Conservation (phyloP, 2,797 vertebrate species). For the Anisognathus igniventris region DNA sequence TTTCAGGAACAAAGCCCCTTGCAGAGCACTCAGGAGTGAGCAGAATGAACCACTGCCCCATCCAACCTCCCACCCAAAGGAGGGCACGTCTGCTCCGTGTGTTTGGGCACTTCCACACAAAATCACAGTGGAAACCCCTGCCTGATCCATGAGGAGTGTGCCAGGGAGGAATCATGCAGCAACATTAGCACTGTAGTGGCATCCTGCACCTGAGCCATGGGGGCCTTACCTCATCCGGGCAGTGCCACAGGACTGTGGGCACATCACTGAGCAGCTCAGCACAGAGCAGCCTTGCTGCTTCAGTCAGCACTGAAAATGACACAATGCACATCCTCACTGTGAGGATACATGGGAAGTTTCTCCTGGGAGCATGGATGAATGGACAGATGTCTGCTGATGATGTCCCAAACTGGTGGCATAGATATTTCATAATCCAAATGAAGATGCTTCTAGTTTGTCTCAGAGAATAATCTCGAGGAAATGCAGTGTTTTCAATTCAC, state of each 20-base stretch:
- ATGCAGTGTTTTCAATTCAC: background rate
- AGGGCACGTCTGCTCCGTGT: accelerated
- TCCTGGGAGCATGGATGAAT: background rate
- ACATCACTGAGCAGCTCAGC: background rate
- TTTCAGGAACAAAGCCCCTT: background rate
- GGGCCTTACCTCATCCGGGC: background rate
- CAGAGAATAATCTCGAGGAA: background rate
- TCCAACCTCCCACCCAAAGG: background rate
- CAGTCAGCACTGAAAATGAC: background rate
- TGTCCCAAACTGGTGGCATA: background rate
- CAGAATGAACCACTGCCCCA: background rate
- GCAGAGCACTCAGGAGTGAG: background rate
- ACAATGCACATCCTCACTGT: background rate
- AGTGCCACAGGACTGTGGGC: background rate
- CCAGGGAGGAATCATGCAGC: background rate
- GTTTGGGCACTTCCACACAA: background rate
- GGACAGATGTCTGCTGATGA: background rate
- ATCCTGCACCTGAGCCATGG: background rate
- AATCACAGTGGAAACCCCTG: background rate
- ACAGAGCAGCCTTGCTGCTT: background rate
- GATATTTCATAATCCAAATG: background rate
- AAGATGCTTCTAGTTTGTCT: background rate
- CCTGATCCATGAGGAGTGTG: background rate
- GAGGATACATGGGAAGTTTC: background rate
- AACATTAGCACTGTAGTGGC: background rate